phyloP scores from a whole-genome alignment of 2,888 invertebrate genomes.

The Athetis lepigone region DNA sequence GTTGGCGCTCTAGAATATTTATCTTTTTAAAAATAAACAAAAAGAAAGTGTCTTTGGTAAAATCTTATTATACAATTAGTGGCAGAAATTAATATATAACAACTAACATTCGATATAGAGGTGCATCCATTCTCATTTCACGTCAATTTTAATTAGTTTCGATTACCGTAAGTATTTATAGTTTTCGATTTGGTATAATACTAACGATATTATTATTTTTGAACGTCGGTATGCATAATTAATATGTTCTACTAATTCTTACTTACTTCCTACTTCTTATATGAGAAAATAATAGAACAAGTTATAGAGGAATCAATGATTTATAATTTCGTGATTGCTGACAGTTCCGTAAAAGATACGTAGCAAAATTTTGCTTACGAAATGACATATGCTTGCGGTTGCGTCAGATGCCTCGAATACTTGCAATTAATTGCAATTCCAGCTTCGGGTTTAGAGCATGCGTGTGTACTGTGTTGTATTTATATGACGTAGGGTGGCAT shows the following conservation, averaged over 20 bases:
- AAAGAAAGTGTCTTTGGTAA: too few species aligned
- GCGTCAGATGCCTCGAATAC: conserved; percentile 6
- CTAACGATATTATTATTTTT: not conserved
- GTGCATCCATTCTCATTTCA: conserved; percentile 16
- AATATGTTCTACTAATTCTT: conserved; percentile 3
- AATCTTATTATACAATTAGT: not conserved
- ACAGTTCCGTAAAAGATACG: not conserved
- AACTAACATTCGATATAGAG: not conserved
- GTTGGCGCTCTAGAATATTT: too few species aligned
- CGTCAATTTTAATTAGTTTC: conserved; percentile 4
- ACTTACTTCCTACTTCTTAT: conserved; percentile 13
- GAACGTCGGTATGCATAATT: not conserved
- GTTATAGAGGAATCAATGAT: too few species aligned
- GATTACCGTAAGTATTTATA: conserved; percentile 9
- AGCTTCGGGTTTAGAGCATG: conserved; percentile 13
- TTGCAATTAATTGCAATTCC: conserved; percentile 29
- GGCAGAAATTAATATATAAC: not conserved
- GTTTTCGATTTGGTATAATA: conserved; percentile 12
- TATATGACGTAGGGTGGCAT: conserved; percentile 4
- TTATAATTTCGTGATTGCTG: not conserved
- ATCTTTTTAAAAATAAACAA: too few species aligned
- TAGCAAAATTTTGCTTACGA: not conserved
- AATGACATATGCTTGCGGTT: not conserved
- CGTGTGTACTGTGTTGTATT: not conserved
- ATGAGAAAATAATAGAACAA: not conserved